A percentile compares a stretch with the other conserved stretches of the same genome.
These are phyloP conservation scores for Agrotis exclamationis DNA, from an alignment of 2,888 invertebrate genomes.

Conservation along the genomic window DNA sequence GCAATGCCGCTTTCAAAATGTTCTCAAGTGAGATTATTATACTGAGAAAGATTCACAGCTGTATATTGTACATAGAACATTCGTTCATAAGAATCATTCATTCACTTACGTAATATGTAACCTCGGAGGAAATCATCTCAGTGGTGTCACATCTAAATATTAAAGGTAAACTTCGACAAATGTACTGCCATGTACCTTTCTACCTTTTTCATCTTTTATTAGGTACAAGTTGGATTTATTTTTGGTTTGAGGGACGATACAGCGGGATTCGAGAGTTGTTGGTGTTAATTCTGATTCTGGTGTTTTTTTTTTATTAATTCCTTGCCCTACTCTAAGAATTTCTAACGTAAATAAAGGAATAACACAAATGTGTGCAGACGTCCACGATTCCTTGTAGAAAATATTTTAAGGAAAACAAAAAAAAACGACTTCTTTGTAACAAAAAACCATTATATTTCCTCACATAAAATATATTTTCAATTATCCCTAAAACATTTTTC, in stretches of 20 bases:
- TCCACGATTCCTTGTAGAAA: too few species aligned
- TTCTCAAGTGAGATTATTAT: neutral
- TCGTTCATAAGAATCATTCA: neutral
- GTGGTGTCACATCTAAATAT: slow-evolving; percentile 35
- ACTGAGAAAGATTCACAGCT: slow-evolving; percentile 3
- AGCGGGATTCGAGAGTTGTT: neutral
- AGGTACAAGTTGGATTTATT: neutral
- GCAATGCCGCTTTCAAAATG: neutral
- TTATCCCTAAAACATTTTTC: slow-evolving; percentile 20
- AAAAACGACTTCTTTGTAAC: too few species aligned
- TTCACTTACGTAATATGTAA: neutral
- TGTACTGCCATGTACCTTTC: slow-evolving; percentile 26
- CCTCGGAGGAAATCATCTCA: slow-evolving; percentile 48
- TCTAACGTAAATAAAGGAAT: too few species aligned
- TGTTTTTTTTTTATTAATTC: too few species aligned
- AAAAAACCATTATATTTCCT: too few species aligned
- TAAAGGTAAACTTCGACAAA: slow-evolving; percentile 19
- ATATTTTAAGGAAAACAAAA: too few species aligned
- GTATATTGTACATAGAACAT: neutral
- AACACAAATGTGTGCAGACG: too few species aligned
- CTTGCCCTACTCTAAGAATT: too few species aligned
- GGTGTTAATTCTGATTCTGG: slow-evolving; percentile 1
- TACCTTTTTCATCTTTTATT: slow-evolving; percentile 46
- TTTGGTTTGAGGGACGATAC: slow-evolving; percentile 3
- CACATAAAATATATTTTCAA: slow-evolving; percentile 28